Conservation (phyloP, 2,113 vertebrate genomes). For the Pollachius pollachius region DNA sequence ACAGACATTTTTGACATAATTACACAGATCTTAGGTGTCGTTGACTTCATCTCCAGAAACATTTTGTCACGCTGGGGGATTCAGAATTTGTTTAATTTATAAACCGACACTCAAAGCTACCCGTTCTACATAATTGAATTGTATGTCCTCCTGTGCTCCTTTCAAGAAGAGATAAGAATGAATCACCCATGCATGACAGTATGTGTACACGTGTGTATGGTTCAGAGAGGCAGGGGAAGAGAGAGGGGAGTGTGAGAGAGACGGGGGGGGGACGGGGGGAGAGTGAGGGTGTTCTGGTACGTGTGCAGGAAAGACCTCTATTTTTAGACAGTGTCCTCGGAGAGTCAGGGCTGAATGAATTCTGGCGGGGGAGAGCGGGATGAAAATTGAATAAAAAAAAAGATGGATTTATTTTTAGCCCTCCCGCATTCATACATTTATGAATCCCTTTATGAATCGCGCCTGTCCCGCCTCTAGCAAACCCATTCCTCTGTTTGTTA, state of each 20-base stretch:
- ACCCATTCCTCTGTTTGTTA: not conserved
- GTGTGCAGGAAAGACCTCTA: not conserved
- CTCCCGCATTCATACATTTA: conserved; percentile 1
- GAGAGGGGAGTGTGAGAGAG: not conserved
- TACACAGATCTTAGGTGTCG: too few relatives aligned
- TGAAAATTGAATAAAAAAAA: not conserved
- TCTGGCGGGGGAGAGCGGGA: not conserved
- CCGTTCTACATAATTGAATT: too few relatives aligned
- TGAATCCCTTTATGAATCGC: not conserved
- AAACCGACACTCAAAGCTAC: too few relatives aligned
- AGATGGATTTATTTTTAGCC: not conserved
- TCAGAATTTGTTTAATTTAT: too few relatives aligned
- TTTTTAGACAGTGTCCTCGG: not conserved
- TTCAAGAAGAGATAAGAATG: too few relatives aligned
- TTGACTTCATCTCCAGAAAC: too few relatives aligned
- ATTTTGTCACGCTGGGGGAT: too few relatives aligned
- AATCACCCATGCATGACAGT: not conserved
- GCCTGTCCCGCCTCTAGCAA: not conserved
- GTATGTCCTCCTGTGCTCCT: too few relatives aligned
- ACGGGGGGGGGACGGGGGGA: not conserved
- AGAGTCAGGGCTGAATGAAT: too few relatives aligned
- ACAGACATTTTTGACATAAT: too few relatives aligned
- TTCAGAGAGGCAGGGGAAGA: not conserved
- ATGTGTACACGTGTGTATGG: not conserved
- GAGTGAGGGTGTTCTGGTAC: not conserved